Percentiles rank a stretch among this genome's conserved stretches.
Conservation (phyloP, 1,140 invertebrate genomes). For the Apis dorsata region DNA sequence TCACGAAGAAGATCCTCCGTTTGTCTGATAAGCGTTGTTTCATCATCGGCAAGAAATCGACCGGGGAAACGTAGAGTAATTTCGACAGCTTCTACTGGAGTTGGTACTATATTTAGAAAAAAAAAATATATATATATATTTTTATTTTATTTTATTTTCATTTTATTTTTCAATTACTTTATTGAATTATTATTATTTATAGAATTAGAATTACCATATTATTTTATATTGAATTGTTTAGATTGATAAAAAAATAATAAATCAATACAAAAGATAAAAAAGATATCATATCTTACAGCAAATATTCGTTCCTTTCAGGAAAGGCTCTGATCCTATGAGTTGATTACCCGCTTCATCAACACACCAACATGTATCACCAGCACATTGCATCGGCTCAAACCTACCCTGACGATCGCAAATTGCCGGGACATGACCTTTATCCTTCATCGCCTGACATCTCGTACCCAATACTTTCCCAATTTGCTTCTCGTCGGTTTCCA, state of each 20-base stretch:
- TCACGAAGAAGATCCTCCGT: conserved; percentile 79
- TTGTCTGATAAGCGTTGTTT: conserved; percentile 80
- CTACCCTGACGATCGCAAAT: conserved; percentile 85
- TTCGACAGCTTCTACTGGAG: conserved; percentile 83
- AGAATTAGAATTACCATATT: no score
- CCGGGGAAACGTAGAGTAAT: conserved; percentile 83
- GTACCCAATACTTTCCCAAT: conserved; percentile 75
- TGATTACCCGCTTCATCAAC: conserved; percentile 92
- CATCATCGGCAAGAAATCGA: conserved; percentile 79
- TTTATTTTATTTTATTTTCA: no score
- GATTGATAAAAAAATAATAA: background rate
- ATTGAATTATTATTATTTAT: background rate
- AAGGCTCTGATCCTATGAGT: conserved; percentile 83
- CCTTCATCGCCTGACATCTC: conserved; percentile 83
- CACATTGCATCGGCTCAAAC: conserved; percentile 88
- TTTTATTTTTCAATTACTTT: background rate
- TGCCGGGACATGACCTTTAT: conserved; percentile 81
- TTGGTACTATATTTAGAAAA: conserved; percentile 78
- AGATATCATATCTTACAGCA: conserved; percentile 81
- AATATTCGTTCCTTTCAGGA: conserved; percentile 82
- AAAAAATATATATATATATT: background rate
- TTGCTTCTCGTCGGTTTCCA: conserved; percentile 61
- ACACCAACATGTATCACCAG: conserved; percentile 89
- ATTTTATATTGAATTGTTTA: no score
- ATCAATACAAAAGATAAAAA: background rate